phyloP scores from a whole-genome alignment of 2,797 vertebrate species.

The Peromyscus eremicus region DNA sequence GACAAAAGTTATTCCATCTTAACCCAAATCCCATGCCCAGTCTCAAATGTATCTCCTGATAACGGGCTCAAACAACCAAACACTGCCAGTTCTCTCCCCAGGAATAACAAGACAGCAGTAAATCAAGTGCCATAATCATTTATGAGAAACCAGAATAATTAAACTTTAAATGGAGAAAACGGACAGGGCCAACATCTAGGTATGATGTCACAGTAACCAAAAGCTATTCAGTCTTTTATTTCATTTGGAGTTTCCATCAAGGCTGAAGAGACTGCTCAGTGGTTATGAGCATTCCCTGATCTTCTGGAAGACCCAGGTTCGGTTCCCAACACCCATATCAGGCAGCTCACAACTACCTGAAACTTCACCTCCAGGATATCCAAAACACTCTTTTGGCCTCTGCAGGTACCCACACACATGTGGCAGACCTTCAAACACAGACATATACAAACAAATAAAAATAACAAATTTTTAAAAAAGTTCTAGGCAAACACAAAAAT shows the following conservation, averaged over 20 bases:
- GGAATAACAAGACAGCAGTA: slow-evolving; percentile 26
- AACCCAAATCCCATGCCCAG: not conserved
- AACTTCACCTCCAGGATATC: not conserved
- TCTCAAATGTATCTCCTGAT: not conserved
- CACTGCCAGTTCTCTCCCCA: slow-evolving; percentile 49
- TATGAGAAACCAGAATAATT: slow-evolving; percentile 42
- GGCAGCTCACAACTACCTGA: not conserved
- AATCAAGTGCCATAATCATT: not conserved
- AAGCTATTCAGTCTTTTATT: slow-evolving; percentile 57
- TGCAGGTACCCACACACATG: not conserved
- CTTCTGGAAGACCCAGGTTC: not conserved
- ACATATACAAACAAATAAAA: not conserved
- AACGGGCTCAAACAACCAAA: slow-evolving; percentile 1
- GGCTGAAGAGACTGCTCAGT: not conserved
- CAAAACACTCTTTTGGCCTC: not conserved
- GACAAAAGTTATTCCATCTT: slow-evolving; percentile 43
- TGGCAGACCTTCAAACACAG: no score
- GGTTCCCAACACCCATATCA: not conserved
- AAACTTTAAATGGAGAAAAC: slow-evolving; percentile 47
- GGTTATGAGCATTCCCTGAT: no score
- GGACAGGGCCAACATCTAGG: not conserved
- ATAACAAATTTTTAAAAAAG: not conserved
- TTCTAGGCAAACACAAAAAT: slow-evolving; percentile 48
- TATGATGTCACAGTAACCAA: slow-evolving; percentile 7
- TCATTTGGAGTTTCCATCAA: slow-evolving; percentile 37